Evolutionary conservation across 2,797 vertebrate species (phyloP), one percentile per base, ranked within the genome.

Genomic region (Aphelocoma californica): DNA sequence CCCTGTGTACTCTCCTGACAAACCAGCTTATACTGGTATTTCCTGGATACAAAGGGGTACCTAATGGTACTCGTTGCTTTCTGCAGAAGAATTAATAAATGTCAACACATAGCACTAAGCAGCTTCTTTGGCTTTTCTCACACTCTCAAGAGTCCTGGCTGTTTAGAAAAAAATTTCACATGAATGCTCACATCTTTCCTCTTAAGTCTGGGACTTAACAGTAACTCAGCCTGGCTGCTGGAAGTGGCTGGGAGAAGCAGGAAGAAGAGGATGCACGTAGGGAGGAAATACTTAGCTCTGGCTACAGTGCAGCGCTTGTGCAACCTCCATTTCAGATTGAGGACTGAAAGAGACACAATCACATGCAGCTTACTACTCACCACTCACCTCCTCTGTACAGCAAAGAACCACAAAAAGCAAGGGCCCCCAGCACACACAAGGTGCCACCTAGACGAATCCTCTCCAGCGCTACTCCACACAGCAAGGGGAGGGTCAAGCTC

Each of bases 21-120:
- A 70, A 83, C 8, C 77, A 70, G 51, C 69, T 83, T 69, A 71
- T 21, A 94, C 89, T 24, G 62, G 31, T 75, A 77, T 92, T 97
- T 97, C 92, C 92, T 91, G 83, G 86, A 95, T 94, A 77, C 72
- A 88, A 79, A 88, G 57, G 12, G 32, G 23, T 79, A 77, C 61
- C 56, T 69, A 94, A 86, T 61, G 40, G 90, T 72, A 61, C n/a
- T 81, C 8, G 7, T 40, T 62, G 14, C 69, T 90, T 97, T 70
- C 78, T 69, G 78, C 53, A 84, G 50, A 91, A 93, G 47, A 92
- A 83, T 32, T 54, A 73, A 40, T 81, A 69, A 92, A 93, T 9
- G 58, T 65, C 69, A 90, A 83, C 42, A 72, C 24, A 57, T 12
- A 50, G 19, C 34, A 88, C 24, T 16, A 32, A 32, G 48, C 0